A percentile compares a stretch with the other conserved stretches of the same genome.
Evolutionary conservation across 2,888 invertebrate species (phyloP).

Genomic region (Periphyllus acericola): DNA sequence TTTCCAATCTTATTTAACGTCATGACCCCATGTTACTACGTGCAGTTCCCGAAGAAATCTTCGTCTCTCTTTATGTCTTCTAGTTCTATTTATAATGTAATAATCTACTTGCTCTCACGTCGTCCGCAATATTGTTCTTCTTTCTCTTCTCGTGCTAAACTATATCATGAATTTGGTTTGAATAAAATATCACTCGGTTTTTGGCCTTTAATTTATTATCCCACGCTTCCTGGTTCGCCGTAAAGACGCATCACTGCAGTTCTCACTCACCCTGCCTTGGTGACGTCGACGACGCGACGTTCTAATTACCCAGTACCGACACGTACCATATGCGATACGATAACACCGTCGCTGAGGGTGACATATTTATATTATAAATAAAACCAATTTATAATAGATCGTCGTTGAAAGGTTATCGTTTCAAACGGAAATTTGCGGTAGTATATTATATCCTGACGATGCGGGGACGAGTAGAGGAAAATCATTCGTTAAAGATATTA

Average conservation of each 20-base stretch:
- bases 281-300: neutral
- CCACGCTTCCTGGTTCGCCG: neutral
- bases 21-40: neutral
- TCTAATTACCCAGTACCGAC: neutral
- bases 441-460: no score
- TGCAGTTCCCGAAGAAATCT: neutral
- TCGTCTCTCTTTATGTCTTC: neutral
- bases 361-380: neutral
- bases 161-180: neutral
- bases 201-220: neutral
- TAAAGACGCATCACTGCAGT: no score
- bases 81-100: no score
- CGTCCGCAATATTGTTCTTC: neutral
- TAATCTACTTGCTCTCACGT: no score
- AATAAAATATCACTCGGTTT: neutral
- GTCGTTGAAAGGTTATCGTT: no score
- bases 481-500: no score
- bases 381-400: no score
- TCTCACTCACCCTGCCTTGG: no score
- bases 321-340: neutral
- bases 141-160: neutral
- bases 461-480: no score
- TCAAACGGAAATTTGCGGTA: no score
- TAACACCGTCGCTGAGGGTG: neutral
- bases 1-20: neutral